A percentile compares a stretch with the other conserved stretches of the same genome.
phyloP scores from a whole-genome alignment of 2,113 vertebrate genomes.

The Passer domesticus region DNA sequence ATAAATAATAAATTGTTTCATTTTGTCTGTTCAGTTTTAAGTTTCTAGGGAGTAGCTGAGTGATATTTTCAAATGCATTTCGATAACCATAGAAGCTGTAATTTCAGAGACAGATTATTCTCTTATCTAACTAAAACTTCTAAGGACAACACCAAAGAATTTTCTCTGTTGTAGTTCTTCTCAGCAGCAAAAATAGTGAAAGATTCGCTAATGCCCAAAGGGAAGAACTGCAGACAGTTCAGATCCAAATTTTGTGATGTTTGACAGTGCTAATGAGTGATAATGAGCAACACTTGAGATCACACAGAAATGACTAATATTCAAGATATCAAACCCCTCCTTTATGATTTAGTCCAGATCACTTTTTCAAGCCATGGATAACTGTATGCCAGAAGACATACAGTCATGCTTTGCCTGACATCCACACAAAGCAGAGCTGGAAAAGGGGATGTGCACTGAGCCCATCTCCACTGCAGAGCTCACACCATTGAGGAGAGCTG shows the following conservation, averaged over 20 bases:
- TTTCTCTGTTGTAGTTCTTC: not conserved
- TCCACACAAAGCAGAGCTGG: not conserved
- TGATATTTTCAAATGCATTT: not conserved
- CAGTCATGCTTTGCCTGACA: not conserved
- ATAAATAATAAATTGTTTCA: not conserved
- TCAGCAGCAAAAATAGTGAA: not conserved
- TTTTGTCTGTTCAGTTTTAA: not conserved
- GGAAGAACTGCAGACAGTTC: not conserved
- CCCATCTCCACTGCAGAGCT: not conserved
- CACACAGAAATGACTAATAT: not conserved
- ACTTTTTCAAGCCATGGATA: not conserved
- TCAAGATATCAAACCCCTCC: not conserved
- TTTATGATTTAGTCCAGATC: not conserved
- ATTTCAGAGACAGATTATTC: not conserved
- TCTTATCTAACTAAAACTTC: constrained; percentile 15
- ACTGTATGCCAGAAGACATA: not conserved
- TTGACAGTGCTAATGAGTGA: constrained; percentile 9
- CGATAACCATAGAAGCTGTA: not conserved
- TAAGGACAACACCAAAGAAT: constrained; percentile 5
- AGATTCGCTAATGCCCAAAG: not conserved
- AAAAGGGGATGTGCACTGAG: not conserved
- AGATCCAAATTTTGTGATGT: not conserved
- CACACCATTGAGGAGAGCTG: not conserved
- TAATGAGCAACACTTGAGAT: constrained; percentile 21
- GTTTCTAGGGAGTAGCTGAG: not conserved